Base-by-base conservation (phyloP, 2,888 invertebrate species). In the Drosophila melanosoma region DNA sequence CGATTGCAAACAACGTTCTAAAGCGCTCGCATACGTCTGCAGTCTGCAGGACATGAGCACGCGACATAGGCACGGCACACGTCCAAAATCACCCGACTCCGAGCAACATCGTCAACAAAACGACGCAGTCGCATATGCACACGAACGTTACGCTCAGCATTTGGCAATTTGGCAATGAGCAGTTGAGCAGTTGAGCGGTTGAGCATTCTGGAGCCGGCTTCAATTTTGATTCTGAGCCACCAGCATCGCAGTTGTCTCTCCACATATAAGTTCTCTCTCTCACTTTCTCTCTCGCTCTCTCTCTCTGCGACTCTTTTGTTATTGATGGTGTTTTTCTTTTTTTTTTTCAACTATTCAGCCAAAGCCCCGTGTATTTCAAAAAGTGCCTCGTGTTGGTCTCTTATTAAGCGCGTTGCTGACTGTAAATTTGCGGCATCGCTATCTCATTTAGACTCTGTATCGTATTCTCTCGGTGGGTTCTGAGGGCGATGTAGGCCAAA, bases 21-120 rank as follows among this genome's bases (percentile, higher is more conserved):
- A 86, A 83, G 82, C 83, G 82, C 82, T 87, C 86, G 83, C 82
- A 83, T 83, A 86, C 88, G 86, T 86, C 82, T 86, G 88, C 76
- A 79, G 75, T 80, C 80, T 87, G 86, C 79, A 81, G 81, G 76
- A 76, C 81, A 76, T 66, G 69, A 60, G 70, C 81, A 78, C 62
- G 72, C 77, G 69, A 77, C 77, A 53, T 71, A 56, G 70, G 54
- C 69, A 57, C 52, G 57, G 59, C 74, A 49, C 52, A 73, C 80
- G 73, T 74, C 63, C 60, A 58, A 65, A 72, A 58, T 61, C 26
- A 26, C 40, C 73, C 76, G 76, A 70, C 49, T 54, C 52, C 42
- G 58, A 53, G 58, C 49, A 59, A 59, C 61, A 61, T 56, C 69
- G 63, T 48, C 60, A 62, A 59, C 61, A 48, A 48, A 48, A 52